Conservation (phyloP, 2,888 invertebrate species). For the Pandemis heparana region DNA sequence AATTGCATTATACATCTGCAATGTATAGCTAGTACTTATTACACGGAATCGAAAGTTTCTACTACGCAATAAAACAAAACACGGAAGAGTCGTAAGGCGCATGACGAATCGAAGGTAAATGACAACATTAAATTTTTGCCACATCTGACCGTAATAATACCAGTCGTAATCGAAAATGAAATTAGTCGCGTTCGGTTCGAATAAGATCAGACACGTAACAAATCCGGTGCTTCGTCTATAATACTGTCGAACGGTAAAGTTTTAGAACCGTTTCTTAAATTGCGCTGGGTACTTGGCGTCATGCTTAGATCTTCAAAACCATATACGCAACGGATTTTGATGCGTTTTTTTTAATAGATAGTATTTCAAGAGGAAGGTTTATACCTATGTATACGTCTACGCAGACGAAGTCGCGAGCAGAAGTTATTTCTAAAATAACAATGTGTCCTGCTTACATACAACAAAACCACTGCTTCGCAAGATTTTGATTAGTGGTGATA, state of each 20-base stretch:
- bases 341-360: too few species aligned
- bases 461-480: conserved; percentile 5
- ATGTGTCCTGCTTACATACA: neutral
- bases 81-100: conserved; percentile 30
- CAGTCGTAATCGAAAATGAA: conserved; percentile 33
- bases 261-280: conserved; percentile 5
- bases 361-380: too few species aligned
- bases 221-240: conserved; percentile 13
- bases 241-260: conserved; percentile 26
- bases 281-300: neutral
- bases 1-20: neutral
- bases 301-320: too few species aligned
- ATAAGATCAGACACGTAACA: conserved; percentile 15
- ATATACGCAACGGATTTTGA: too few species aligned
- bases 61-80: conserved; percentile 14
- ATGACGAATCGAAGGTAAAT: conserved; percentile 31
- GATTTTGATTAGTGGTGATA: conserved; percentile 15
- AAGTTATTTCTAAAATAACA: neutral
- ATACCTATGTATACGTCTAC: too few species aligned
- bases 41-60: conserved; percentile 3
- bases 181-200: conserved; percentile 15
- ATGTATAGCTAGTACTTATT: neutral
- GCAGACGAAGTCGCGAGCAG: too few species aligned
- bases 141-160: conserved; percentile 11
- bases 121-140: conserved; percentile 24